phyloP scores from a whole-genome alignment of 2,797 vertebrate genomes.

The Euphonia xanthogaster region DNA sequence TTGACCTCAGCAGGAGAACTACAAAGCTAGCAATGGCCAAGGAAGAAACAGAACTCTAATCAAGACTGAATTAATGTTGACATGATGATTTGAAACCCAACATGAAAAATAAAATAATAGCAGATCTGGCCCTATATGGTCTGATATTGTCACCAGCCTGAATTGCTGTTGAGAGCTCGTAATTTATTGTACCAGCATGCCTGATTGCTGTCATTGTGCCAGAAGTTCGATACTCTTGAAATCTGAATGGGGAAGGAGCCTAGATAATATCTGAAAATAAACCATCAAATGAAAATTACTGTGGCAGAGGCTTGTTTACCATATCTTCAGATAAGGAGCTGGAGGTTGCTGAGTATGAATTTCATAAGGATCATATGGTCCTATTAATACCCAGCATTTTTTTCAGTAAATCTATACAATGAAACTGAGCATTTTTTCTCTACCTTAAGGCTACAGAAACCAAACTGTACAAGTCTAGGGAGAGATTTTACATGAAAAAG shows the following conservation, averaged over 20 bases:
- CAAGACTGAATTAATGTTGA: slow-evolving; percentile 1
- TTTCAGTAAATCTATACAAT: not conserved
- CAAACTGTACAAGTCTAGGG: not conserved
- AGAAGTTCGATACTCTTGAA: slow-evolving; percentile 11
- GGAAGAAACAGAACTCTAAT: not conserved
- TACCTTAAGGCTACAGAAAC: not conserved
- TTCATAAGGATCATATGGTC: not conserved
- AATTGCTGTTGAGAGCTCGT: not conserved
- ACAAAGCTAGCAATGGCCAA: not conserved
- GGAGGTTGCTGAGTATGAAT: not conserved
- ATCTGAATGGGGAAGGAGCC: not conserved
- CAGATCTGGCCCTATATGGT: not conserved
- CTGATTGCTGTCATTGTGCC: slow-evolving; percentile 6
- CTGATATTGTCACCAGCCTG: not conserved
- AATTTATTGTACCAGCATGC: not conserved
- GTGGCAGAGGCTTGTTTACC: not conserved
- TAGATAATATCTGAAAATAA: slow-evolving; percentile 25
- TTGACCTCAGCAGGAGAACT: slow-evolving; percentile 7
- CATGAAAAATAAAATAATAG: not conserved
- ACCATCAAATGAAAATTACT: not conserved
- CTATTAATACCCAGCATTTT: not conserved
- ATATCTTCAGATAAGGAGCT: not conserved
- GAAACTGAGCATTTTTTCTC: not conserved
- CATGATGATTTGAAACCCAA: not conserved
- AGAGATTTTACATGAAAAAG: not conserved